A percentile compares a stretch with the other conserved stretches of the same genome.
phyloP scores from a whole-genome alignment of 1,140 invertebrate species.

The Caerostris darwini region DNA sequence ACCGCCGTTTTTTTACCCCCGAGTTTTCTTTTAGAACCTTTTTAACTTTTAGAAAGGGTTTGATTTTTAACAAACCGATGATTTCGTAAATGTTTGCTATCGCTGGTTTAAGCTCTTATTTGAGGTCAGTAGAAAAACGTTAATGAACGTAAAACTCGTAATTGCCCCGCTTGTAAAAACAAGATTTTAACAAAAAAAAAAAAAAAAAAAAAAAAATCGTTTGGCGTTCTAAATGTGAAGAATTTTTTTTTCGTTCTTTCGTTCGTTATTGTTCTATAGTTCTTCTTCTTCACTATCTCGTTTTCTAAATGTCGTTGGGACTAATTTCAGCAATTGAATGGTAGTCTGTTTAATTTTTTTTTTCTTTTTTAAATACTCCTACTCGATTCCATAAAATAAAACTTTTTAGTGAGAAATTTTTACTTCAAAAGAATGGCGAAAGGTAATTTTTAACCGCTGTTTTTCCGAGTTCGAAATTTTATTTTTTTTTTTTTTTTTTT shows the following conservation, averaged over 20 bases:
- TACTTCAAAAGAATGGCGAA: slow-evolving; percentile 8
- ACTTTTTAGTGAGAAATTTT: slow-evolving; percentile 42
- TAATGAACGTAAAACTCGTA: slow-evolving; percentile 72
- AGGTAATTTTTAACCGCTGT: slow-evolving; percentile 58
- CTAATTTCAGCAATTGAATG: slow-evolving; percentile 38
- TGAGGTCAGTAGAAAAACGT: slow-evolving; percentile 71
- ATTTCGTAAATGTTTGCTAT: slow-evolving; percentile 74
- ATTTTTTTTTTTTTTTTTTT: neutral
- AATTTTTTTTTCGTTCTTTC: slow-evolving; percentile 8
- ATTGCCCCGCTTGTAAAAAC: slow-evolving; percentile 64
- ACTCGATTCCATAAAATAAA: slow-evolving; percentile 51
- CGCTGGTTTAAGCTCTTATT: slow-evolving; percentile 53
- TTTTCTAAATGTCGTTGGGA: slow-evolving; percentile 2
- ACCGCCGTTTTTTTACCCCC: neutral
- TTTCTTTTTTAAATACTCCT: neutral
- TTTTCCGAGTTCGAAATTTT: neutral
- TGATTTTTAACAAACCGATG: slow-evolving; percentile 72
- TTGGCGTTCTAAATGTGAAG: neutral
- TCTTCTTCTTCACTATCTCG: neutral
- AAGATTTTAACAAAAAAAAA: slow-evolving; percentile 9
- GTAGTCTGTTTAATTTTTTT: neutral
- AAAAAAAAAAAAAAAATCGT: slow-evolving; percentile 35
- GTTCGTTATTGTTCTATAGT: neutral
- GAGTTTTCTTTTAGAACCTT: slow-evolving; percentile 23
- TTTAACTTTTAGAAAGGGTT: slow-evolving; percentile 33